phyloP scores from a whole-genome alignment of 2,797 vertebrate genomes.

The Cirrhinus mrigala region DNA sequence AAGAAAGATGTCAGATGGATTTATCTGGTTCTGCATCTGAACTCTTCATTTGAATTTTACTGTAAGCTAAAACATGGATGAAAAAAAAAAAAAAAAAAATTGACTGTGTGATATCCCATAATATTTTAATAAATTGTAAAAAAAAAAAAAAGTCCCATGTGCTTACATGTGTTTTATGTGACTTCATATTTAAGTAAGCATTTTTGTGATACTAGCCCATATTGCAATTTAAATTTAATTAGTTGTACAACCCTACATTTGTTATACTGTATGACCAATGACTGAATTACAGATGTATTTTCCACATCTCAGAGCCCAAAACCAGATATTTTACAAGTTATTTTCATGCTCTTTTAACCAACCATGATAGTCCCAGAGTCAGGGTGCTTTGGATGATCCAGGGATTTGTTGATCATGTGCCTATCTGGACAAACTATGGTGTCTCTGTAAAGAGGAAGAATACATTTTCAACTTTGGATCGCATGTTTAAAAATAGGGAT shows the following conservation, averaged over 20 bases:
- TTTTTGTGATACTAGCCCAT: background rate
- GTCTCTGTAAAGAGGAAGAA: constrained; percentile 64
- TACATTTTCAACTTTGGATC: too few species aligned
- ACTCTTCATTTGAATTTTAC: too few species aligned
- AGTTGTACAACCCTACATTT: background rate
- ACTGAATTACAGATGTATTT: background rate
- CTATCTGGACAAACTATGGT: constrained; percentile 72
- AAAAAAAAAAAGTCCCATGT: too few species aligned
- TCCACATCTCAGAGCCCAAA: background rate
- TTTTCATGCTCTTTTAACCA: background rate
- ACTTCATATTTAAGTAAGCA: background rate
- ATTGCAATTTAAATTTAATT: background rate
- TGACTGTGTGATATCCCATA: too few species aligned
- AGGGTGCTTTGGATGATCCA: constrained; percentile 71
- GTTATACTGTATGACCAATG: background rate
- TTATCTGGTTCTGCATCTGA: too few species aligned
- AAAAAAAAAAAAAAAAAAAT: too few species aligned
- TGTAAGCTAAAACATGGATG: too few species aligned
- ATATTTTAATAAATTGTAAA: too few species aligned
- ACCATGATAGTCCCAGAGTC: constrained; percentile 65
- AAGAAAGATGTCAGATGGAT: too few species aligned
- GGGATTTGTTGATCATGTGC: constrained; percentile 66
- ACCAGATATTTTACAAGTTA: background rate
- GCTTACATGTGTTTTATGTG: background rate
- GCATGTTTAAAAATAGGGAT: background rate